phyloP scores from a whole-genome alignment of 2,113 vertebrate genomes.

The Silurus meridionalis region DNA sequence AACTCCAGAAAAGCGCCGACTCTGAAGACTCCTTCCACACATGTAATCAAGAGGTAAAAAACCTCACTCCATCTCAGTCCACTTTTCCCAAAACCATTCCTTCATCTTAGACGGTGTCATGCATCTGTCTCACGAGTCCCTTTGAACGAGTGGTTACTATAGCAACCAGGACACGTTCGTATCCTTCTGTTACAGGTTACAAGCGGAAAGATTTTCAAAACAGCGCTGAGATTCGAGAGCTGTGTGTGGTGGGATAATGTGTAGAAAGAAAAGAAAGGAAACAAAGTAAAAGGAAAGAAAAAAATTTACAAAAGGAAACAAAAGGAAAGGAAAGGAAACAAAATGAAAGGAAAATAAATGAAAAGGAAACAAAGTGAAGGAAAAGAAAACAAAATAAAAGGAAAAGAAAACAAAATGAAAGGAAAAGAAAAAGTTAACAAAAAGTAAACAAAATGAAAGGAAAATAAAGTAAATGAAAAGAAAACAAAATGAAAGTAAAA shows the following conservation, averaged over 20 bases:
- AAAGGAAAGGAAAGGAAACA: no score
- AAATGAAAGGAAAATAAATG: no score
- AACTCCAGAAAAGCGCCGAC: background rate
- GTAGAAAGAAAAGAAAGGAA: no score
- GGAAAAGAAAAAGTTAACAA: no score
- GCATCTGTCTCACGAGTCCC: background rate
- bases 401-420: no score
- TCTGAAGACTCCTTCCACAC: background rate
- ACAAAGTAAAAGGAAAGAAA: no score
- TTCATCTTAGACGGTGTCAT: background rate
- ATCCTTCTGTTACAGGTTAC: background rate
- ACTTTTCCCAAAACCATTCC: background rate
- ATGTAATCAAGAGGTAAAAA: background rate
- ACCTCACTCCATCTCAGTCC: background rate
- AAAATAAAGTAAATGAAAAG: no score
- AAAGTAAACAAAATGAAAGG: no score
- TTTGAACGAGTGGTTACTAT: background rate
- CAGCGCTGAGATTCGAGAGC: background rate
- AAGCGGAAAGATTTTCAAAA: background rate
- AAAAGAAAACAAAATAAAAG: no score
- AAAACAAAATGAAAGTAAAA: no score
- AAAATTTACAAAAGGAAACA: no score
- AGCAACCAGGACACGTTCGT: background rate
- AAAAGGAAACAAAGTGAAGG: no score
- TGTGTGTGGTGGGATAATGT: background rate